Evolutionary conservation across 64 coral and sea anemone species (phyloP), one percentile per base, ranked within the genome.

Genomic region (Porites lutea): DNA sequence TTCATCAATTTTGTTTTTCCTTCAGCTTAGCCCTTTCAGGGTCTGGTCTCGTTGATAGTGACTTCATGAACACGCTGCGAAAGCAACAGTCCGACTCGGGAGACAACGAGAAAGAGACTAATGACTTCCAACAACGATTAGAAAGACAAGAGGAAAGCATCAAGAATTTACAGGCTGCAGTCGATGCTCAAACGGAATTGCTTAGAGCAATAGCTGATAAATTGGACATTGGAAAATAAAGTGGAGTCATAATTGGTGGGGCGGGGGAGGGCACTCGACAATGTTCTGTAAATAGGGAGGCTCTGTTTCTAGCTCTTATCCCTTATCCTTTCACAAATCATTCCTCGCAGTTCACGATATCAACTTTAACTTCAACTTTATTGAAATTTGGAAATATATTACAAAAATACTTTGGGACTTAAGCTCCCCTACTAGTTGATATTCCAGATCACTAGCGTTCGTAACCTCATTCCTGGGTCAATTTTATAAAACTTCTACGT

Each of bases 101-200:
- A 55, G 74, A 18, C 59, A 43, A 61, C 18, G 37, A 71, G 22
- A 73, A 13, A 5, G 11, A 63, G n/a, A 69, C 75, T 16, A 55
- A 79, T 57, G 60, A 43, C 9, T 67, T 66, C 18, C 5, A 79
- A 13, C 52, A 86, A 45, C 3, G 47, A 63, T 15, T 65, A 15
- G 37, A 93, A 60, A 55, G 21, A 44, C 83, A 94, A 16, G 79
- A 91, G 13, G 75, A 78, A 48, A 87, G 87, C 53, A 70, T 88
- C 8, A 92, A 77, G 54, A 79, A 77, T 46, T 52, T 97, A 22
- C 84, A 97, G 83, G 67, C 75, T 22, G 90, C 90, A 19, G 52
- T 97, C 13, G 68, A 86, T 43, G 88, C 86, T 6, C 92, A 97
- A 58, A 88, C 72, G 21, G 82, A 97, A 62, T 20, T 93, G 7